Conservation (phyloP, 2,888 invertebrate genomes). For the Agrochola litura region DNA sequence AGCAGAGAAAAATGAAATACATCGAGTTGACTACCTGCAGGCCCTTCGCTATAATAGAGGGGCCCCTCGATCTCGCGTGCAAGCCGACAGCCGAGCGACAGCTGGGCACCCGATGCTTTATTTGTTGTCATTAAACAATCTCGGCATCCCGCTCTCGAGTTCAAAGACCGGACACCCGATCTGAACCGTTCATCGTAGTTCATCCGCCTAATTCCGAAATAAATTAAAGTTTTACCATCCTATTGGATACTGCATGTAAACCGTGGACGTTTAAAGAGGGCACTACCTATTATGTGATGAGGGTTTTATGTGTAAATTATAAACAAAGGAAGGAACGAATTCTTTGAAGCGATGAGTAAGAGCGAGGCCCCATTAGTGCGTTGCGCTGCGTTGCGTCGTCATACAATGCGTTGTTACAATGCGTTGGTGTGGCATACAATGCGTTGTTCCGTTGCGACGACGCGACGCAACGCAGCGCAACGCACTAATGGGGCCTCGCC, state of each 20-base stretch:
- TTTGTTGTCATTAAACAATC: constrained; percentile 80
- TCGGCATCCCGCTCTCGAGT: constrained; percentile 78
- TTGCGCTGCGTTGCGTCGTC: too few relatives aligned
- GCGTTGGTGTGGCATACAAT: too few relatives aligned
- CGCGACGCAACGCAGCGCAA: too few relatives aligned
- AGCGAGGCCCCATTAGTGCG: too few relatives aligned
- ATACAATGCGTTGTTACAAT: too few relatives aligned
- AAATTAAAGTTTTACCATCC: constrained; percentile 50
- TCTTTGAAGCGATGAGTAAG: constrained; percentile 76
- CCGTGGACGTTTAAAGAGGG: constrained; percentile 30
- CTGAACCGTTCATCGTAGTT: constrained; percentile 76
- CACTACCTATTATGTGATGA: constrained; percentile 39
- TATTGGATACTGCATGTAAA: constrained; percentile 36
- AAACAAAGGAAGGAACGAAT: constrained; percentile 70
- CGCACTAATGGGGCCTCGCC: too few relatives aligned
- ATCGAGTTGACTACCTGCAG: constrained; percentile 77
- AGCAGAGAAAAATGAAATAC: constrained; percentile 66
- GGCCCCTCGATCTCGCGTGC: constrained; percentile 71
- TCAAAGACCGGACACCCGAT: constrained; percentile 82
- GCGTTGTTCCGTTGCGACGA: too few relatives aligned
- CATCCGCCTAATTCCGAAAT: constrained; percentile 72
- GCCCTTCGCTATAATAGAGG: constrained; percentile 72
- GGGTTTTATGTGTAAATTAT: constrained; percentile 56
- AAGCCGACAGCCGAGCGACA: constrained; percentile 74
- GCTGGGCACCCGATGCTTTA: constrained; percentile 81